A percentile compares a stretch with the other conserved stretches of the same genome.
phyloP scores from a whole-genome alignment of 2,113 vertebrate genomes.

The Prolemur simus region DNA sequence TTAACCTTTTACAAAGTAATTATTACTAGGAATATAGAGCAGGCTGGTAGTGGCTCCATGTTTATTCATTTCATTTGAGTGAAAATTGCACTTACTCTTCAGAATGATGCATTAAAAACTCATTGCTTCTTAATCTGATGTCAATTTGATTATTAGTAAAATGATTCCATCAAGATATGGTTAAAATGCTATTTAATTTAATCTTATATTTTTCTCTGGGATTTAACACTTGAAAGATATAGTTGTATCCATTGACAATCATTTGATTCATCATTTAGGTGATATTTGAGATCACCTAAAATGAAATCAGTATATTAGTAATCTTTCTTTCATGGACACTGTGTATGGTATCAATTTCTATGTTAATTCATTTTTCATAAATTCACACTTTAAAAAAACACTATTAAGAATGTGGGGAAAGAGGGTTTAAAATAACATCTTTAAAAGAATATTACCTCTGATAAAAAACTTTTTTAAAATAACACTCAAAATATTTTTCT shows the following conservation, averaged over 20 bases:
- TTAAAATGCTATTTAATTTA: neutral
- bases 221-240: constrained; percentile 6
- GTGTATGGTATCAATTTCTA: neutral
- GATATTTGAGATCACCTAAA: neutral
- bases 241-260: neutral
- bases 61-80: constrained; percentile 50
- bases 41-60: neutral
- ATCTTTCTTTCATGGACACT: neutral
- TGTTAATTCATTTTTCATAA: neutral
- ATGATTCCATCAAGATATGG: neutral
- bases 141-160: constrained; percentile 36
- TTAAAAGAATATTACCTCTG: neutral
- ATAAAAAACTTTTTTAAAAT: neutral
- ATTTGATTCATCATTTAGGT: neutral
- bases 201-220: neutral
- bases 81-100: constrained; percentile 23
- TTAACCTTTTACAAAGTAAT: constrained; percentile 62
- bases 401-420: neutral
- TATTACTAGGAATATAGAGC: constrained; percentile 20
- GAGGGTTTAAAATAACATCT: neutral
- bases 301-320: neutral
- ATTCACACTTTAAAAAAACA: neutral
- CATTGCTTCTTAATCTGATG: neutral
- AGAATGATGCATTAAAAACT: constrained; percentile 33
- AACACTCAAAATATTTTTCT: neutral